These are phyloP conservation scores for Pangasianodon hypophthalmus DNA, from an alignment of 2,113 vertebrate species.

Conservation along the genomic window DNA sequence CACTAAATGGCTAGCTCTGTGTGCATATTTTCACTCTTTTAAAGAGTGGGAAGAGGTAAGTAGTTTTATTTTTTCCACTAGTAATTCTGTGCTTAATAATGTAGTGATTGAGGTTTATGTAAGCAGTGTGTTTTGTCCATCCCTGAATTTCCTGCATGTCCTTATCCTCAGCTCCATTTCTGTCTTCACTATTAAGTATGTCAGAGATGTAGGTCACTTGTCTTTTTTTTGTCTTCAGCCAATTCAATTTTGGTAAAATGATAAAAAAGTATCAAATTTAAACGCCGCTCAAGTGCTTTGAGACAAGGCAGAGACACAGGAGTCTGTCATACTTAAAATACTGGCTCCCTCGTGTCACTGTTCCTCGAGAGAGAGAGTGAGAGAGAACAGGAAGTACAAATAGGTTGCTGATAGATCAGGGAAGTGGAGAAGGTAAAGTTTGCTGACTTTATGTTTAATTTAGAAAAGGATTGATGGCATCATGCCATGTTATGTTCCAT, in stretches of 20 bases:
- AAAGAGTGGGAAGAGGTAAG: neutral
- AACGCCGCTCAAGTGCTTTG: slow-evolving; percentile 50
- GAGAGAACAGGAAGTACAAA: slow-evolving; percentile 35
- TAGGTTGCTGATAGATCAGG: slow-evolving; percentile 32
- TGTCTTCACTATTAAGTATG: slow-evolving; percentile 50
- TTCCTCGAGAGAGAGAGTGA: slow-evolving; percentile 55
- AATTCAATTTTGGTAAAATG: slow-evolving; percentile 53
- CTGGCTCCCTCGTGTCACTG: slow-evolving; percentile 46
- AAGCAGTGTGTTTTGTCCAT: slow-evolving; percentile 17
- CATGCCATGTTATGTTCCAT: neutral
- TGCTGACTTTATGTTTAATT: slow-evolving; percentile 23
- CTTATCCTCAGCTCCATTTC: slow-evolving; percentile 45
- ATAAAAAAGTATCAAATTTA: slow-evolving; percentile 58
- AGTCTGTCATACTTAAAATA: slow-evolving; percentile 55
- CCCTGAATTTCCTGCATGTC: slow-evolving; percentile 16
- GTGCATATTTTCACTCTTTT: neutral
- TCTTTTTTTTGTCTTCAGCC: slow-evolving; percentile 51
- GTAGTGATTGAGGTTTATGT: neutral
- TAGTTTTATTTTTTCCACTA: neutral
- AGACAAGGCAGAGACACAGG: slow-evolving; percentile 38
- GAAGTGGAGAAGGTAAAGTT: neutral
- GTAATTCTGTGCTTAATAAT: neutral
- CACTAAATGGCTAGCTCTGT: neutral
- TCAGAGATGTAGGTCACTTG: slow-evolving; percentile 56
- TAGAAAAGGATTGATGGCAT: neutral